These are phyloP conservation scores for Pristionchus arcanus DNA, from an alignment of 2,888 invertebrate genomes.

Conservation along the genomic window DNA sequence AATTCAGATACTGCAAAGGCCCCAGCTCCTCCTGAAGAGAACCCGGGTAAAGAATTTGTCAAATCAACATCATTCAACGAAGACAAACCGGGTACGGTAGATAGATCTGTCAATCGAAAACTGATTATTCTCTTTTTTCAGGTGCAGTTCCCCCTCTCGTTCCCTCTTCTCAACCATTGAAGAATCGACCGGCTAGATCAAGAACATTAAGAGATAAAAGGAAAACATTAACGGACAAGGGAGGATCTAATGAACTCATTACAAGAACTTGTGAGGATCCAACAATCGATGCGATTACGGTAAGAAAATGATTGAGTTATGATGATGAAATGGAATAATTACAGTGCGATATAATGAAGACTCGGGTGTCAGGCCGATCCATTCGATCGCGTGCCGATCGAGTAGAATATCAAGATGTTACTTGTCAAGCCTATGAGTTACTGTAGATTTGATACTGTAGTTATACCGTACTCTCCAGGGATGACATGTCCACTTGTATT, in stretches of 20 bases:
- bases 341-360: neutral
- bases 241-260: neutral
- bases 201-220: neutral
- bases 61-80: neutral
- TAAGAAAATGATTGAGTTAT: neutral
- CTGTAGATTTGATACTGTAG: neutral
- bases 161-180: neutral
- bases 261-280: neutral
- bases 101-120: neutral
- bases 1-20: neutral
- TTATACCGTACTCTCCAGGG: neutral
- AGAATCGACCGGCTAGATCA: neutral
- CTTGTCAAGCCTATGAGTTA: too few relatives aligned
- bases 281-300: neutral
- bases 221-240: neutral
- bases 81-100: neutral
- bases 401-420: neutral
- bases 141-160: neutral
- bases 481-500: neutral
- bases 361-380: neutral
- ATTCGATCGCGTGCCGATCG: neutral
- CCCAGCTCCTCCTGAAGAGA: neutral
- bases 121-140: neutral
- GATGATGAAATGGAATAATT: neutral
- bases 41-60: neutral